Evolutionary conservation across 2,888 invertebrate genomes (phyloP).

Genomic region (Emmelina monodactyla): DNA sequence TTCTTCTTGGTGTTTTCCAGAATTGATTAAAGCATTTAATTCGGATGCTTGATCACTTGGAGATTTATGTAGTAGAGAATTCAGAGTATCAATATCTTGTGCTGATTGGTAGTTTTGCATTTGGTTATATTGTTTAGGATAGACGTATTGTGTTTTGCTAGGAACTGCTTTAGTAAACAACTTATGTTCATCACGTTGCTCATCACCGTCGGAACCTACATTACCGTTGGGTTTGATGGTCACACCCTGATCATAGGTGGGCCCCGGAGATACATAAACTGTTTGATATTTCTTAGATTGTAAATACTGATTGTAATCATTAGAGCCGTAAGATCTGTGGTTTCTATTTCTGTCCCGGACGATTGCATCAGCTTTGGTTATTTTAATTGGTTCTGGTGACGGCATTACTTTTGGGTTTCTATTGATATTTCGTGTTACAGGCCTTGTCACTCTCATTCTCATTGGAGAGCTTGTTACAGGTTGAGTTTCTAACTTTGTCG

Average conservation of each 20-base stretch:
- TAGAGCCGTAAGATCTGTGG: constrained; percentile 48
- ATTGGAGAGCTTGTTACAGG: not conserved
- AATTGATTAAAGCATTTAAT: constrained; percentile 48
- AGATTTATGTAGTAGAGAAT: constrained; percentile 49
- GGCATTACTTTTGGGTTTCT: not conserved
- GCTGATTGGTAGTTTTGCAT: constrained; percentile 37
- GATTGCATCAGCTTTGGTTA: constrained; percentile 31
- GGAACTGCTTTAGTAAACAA: constrained; percentile 34
- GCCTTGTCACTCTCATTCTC: not conserved
- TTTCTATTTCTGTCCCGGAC: constrained; percentile 35
- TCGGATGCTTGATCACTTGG: constrained; percentile 57
- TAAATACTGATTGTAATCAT: constrained; percentile 31
- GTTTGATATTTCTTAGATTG: constrained; percentile 29
- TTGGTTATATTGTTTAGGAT: constrained; percentile 38
- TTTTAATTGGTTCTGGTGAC: constrained; percentile 24
- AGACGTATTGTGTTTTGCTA: constrained; percentile 31
- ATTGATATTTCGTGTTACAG: not conserved
- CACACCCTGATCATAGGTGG: constrained; percentile 42
- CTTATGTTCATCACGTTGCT: constrained; percentile 19
- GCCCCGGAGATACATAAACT: constrained; percentile 29
- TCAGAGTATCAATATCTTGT: constrained; percentile 46
- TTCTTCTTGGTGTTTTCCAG: constrained; percentile 19
- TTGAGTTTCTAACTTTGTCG: constrained; percentile 15
- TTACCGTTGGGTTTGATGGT: constrained; percentile 50
- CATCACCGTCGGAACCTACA: constrained; percentile 23